These are phyloP conservation scores for Drosophila rhopaloa DNA, from an alignment of 1,140 invertebrate genomes.

Conservation along the genomic window DNA sequence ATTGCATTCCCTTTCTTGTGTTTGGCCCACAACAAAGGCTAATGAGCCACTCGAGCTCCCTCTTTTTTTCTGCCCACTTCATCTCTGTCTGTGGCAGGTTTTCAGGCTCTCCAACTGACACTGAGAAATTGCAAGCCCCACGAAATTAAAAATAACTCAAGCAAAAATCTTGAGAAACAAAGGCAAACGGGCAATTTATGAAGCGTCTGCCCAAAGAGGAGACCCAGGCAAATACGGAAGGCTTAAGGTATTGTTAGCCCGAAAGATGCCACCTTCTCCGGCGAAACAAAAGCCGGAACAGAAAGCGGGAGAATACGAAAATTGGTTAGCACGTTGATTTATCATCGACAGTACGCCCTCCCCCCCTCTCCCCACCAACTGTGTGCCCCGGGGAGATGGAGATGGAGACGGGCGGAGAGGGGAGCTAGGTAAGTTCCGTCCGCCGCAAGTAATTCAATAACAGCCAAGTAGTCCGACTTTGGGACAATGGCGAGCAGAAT, in stretches of 20 bases:
- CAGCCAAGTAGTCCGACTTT: conserved; percentile 31
- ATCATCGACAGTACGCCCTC: conserved; percentile 62
- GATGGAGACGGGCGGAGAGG: conserved; percentile 10
- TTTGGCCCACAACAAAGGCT: conserved; percentile 51
- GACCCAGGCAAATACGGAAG: conserved; percentile 43
- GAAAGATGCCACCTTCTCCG: conserved; percentile 16
- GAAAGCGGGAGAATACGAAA: conserved; percentile 49
- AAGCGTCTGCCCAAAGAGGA: conserved; percentile 23
- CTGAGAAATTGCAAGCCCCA: conserved; percentile 76
- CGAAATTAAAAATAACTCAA: conserved; percentile 83
- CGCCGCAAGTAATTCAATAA: conserved; percentile 71
- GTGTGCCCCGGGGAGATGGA: conserved; percentile 1
- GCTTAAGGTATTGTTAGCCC: conserved; percentile 66
- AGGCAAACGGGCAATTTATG: conserved; percentile 71
- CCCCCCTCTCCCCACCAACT: background rate
- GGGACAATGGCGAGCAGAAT: conserved; percentile 12
- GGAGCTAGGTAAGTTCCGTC: conserved; percentile 34
- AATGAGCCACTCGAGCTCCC: conserved; percentile 54
- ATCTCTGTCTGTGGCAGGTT: conserved; percentile 38
- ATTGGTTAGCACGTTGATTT: conserved; percentile 76
- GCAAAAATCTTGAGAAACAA: conserved; percentile 75
- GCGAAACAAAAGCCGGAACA: conserved; percentile 40
- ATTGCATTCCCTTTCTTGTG: conserved; percentile 28
- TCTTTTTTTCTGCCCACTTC: conserved; percentile 20
- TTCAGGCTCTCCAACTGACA: conserved; percentile 53